These are phyloP conservation scores for Odontamblyopus rebecca DNA, from an alignment of 2,797 vertebrate genomes.

Conservation along the genomic window DNA sequence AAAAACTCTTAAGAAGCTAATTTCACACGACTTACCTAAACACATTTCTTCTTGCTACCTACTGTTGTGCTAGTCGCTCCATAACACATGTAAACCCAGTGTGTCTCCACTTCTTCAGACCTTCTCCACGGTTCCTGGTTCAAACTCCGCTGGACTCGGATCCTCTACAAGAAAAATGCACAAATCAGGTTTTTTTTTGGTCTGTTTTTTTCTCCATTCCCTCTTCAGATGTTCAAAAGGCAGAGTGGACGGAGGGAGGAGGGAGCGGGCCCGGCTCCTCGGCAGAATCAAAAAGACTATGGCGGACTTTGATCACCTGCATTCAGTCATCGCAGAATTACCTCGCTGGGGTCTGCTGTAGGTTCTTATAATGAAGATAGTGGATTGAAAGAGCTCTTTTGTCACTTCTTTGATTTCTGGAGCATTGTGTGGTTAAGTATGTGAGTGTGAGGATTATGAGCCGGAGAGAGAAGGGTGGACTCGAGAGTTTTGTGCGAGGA, in stretches of 20 bases:
- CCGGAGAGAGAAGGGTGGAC: constrained; percentile 23
- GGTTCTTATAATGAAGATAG: constrained; percentile 77
- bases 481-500: constrained; percentile 6
- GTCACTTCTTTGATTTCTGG: constrained; percentile 80
- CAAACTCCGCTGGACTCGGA: constrained; percentile 54
- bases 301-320: constrained; percentile 78
- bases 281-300: constrained; percentile 78
- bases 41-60: background rate
- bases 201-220: constrained; percentile 42
- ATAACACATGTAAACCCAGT: constrained; percentile 29
- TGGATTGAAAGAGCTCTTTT: constrained; percentile 76
- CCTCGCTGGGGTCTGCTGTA: constrained; percentile 59
- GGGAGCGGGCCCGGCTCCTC: constrained; percentile 71
- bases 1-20: background rate
- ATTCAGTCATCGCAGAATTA: constrained; percentile 75
- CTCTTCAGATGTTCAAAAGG: constrained; percentile 79
- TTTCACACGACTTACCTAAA: background rate
- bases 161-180: constrained; percentile 73
- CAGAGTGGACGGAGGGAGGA: constrained; percentile 70
- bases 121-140: constrained; percentile 42
- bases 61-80: constrained; percentile 9
- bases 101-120: constrained; percentile 30
- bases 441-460: constrained; percentile 64
- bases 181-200: constrained; percentile 45
- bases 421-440: constrained; percentile 73